Percentiles rank a stretch among this genome's conserved stretches.
These are phyloP conservation scores for Spheniscus humboldti DNA, from an alignment of 2,797 vertebrate genomes.

Conservation along the genomic window DNA sequence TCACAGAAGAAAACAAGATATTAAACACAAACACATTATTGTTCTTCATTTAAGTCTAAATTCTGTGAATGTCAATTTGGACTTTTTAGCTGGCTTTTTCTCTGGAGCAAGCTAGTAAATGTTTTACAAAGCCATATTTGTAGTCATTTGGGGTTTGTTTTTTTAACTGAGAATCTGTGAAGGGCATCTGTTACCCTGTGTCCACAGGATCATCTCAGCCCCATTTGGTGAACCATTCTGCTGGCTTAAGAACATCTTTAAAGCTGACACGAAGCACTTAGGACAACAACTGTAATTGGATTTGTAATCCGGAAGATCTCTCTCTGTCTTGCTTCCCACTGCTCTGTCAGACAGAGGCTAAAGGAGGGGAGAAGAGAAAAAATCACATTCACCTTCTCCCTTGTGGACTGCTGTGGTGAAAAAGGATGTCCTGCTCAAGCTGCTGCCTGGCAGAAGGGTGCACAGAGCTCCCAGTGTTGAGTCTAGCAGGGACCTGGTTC, in stretches of 20 bases:
- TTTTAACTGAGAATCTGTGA: neutral
- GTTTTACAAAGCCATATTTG: neutral
- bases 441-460: neutral
- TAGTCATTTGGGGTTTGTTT: neutral
- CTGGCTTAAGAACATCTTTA: neutral
- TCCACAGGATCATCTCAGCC: neutral
- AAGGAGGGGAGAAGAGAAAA: neutral
- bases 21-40: neutral
- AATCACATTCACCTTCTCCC: neutral
- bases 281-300: neutral
- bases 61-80: neutral
- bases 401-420: neutral
- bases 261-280: neutral
- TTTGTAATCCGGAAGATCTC: neutral
- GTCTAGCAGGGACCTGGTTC: neutral
- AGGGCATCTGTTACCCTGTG: conserved; percentile 16
- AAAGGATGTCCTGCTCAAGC: neutral
- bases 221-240: neutral
- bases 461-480: neutral
- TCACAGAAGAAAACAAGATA: neutral
- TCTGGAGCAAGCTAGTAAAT: neutral
- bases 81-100: neutral
- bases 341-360: neutral
- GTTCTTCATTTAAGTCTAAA: neutral
- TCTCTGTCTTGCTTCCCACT: neutral